Evolutionary conservation across 2,113 vertebrate species (phyloP).

Genomic region (Oncorhynchus gorbuscha): DNA sequence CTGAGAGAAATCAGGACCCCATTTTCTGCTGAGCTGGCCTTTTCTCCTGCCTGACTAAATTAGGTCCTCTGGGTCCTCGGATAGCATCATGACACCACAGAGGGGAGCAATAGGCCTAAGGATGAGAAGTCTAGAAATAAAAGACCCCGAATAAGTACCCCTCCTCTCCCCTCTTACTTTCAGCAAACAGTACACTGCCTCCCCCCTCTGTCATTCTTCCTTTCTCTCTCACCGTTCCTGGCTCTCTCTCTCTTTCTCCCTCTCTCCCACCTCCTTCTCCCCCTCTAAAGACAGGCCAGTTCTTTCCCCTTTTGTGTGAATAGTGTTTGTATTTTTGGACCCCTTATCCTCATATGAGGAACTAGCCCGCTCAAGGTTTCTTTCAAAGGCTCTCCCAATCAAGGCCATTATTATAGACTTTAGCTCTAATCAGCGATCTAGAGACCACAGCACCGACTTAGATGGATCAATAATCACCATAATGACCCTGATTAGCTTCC

Average conservation of each 20-base stretch:
- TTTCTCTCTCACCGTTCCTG: not conserved
- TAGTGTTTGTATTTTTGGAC: no score
- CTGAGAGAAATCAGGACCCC: not conserved
- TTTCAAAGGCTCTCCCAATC: not conserved
- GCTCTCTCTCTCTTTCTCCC: not conserved
- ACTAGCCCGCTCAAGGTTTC: not conserved
- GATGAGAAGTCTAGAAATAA: not conserved
- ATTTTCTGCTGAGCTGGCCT: slow-evolving; percentile 29
- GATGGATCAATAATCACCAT: not conserved
- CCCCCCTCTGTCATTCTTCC: not conserved
- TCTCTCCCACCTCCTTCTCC: not conserved
- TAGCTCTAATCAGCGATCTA: not conserved
- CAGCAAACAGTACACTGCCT: no score
- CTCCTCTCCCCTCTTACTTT: not conserved
- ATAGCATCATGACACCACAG: not conserved
- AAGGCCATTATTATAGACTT: not conserved
- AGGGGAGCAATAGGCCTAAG: not conserved
- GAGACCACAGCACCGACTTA: not conserved
- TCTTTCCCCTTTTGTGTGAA: no score
- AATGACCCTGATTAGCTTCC: not conserved
- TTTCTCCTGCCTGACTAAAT: slow-evolving; percentile 26
- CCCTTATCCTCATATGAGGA: not conserved
- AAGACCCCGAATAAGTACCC: not conserved
- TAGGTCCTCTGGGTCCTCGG: slow-evolving; percentile 11
- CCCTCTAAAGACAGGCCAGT: no score